phyloP scores from a whole-genome alignment of 2,888 invertebrate genomes.

The Ligdia adustata region DNA sequence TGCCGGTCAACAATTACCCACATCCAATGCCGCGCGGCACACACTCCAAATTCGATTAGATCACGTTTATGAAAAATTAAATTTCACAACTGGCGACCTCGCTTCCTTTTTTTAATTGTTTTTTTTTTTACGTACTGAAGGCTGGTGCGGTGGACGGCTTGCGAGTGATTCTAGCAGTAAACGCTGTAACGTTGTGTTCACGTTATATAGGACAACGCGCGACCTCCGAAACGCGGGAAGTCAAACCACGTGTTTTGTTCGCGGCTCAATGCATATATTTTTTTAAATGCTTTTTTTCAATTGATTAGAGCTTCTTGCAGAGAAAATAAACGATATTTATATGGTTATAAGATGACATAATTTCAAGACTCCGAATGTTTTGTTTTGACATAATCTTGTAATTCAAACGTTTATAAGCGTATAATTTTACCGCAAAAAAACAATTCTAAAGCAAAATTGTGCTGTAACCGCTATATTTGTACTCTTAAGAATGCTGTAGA shows the following conservation, averaged over 20 bases:
- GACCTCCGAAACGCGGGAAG: slow-evolving; percentile 74
- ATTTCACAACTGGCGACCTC: slow-evolving; percentile 36
- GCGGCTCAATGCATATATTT: slow-evolving; percentile 18
- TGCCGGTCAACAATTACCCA: slow-evolving; percentile 69
- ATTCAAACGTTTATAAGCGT: too few relatives aligned
- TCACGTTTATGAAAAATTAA: slow-evolving; percentile 53
- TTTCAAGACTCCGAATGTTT: too few relatives aligned
- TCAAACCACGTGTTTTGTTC: slow-evolving; percentile 46
- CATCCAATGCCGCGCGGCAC: slow-evolving; percentile 51
- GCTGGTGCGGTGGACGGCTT: slow-evolving; percentile 60
- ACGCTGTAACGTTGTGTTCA: slow-evolving; percentile 62
- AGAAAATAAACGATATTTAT: too few relatives aligned
- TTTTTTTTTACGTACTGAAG: slow-evolving; percentile 65
- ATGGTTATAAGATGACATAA: too few relatives aligned
- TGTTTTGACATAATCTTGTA: too few relatives aligned
- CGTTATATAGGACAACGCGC: slow-evolving; percentile 78
- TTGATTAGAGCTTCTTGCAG: too few relatives aligned
- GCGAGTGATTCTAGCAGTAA: slow-evolving; percentile 72
- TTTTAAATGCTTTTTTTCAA: slow-evolving; percentile 10
- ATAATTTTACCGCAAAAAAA: too few relatives aligned
- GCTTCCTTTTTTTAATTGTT: slow-evolving; percentile 47
- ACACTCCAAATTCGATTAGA: slow-evolving; percentile 45
- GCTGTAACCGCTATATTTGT: neutral
- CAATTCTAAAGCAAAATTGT: too few relatives aligned
- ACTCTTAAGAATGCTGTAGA: neutral